Evolutionary conservation across 2,113 vertebrate species (phyloP).

Genomic region (Hippocampus abdominalis): DNA sequence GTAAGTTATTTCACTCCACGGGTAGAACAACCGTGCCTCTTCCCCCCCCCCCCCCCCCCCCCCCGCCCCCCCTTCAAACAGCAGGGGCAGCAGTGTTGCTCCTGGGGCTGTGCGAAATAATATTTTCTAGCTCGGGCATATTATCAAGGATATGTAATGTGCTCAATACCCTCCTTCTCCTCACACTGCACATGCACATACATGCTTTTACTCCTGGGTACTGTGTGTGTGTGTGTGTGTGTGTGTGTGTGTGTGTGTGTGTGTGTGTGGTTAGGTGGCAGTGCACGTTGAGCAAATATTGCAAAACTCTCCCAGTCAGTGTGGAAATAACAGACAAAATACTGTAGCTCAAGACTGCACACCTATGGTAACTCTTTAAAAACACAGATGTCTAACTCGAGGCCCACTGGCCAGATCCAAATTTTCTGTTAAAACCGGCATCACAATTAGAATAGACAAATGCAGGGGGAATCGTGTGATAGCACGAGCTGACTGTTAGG

Average conservation of each 20-base stretch:
- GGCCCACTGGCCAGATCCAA: not conserved
- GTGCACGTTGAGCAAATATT: constrained; percentile 33
- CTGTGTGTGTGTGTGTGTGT: not conserved
- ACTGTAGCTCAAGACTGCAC: not conserved
- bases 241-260: not conserved
- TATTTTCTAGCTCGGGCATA: too few relatives aligned
- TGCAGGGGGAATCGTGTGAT: not conserved
- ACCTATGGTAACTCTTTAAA: constrained; percentile 12
- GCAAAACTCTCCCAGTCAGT: constrained; percentile 32
- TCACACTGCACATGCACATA: constrained; percentile 32
- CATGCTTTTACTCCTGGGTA: constrained; percentile 29
- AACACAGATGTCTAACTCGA: not conserved
- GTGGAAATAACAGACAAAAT: constrained; percentile 37
- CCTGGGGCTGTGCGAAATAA: too few relatives aligned
- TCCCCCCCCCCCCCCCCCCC: too few relatives aligned
- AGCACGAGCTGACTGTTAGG: too few relatives aligned
- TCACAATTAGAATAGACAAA: not conserved
- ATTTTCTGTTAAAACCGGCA: not conserved
- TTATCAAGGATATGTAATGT: too few relatives aligned
- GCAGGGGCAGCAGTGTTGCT: too few relatives aligned
- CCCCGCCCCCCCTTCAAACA: too few relatives aligned
- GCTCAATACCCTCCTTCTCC: too few relatives aligned
- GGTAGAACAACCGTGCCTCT: too few relatives aligned
- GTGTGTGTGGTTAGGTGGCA: not conserved
- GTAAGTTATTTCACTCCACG: too few relatives aligned